These are phyloP conservation scores for Clarias platycephalus DNA, from an alignment of 2,797 vertebrate species.

Conservation along the genomic window DNA sequence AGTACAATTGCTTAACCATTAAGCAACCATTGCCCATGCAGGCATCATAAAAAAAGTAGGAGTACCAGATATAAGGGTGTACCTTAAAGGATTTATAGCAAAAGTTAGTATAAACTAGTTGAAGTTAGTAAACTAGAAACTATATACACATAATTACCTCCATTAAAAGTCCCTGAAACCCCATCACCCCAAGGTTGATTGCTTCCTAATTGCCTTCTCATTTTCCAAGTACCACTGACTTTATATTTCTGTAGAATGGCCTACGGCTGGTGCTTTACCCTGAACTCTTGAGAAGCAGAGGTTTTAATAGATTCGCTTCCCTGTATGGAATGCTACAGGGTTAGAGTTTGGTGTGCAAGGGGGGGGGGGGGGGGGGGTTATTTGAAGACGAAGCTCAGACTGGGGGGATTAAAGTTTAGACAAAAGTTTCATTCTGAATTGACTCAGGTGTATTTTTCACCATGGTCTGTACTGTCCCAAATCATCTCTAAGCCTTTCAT, in stretches of 20 bases:
- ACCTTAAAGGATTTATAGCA: not conserved
- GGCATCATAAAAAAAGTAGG: no score
- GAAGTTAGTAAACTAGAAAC: not conserved
- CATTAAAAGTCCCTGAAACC: not conserved
- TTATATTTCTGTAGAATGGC: not conserved
- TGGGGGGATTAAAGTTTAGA: not conserved
- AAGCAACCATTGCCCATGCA: no score
- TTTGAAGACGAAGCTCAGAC: not conserved
- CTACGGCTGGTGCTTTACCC: constrained; percentile 32
- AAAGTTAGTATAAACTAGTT: not conserved
- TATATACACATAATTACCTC: not conserved
- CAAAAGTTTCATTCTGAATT: not conserved
- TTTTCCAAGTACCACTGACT: constrained; percentile 12
- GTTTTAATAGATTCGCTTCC: constrained; percentile 50
- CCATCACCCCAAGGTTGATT: not conserved
- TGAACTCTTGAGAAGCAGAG: constrained; percentile 39
- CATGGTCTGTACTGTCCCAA: not conserved
- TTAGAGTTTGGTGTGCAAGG: constrained; percentile 39
- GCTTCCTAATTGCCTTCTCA: not conserved
- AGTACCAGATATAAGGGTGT: not conserved
- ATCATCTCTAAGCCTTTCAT: not conserved
- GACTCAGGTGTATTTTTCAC: not conserved
- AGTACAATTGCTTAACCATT: no score
- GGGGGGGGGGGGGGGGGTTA: not conserved
- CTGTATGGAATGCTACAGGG: constrained; percentile 40